These are phyloP conservation scores for Orientallactaga bullata DNA, from an alignment of 2,113 vertebrate species.

Conservation along the genomic window DNA sequence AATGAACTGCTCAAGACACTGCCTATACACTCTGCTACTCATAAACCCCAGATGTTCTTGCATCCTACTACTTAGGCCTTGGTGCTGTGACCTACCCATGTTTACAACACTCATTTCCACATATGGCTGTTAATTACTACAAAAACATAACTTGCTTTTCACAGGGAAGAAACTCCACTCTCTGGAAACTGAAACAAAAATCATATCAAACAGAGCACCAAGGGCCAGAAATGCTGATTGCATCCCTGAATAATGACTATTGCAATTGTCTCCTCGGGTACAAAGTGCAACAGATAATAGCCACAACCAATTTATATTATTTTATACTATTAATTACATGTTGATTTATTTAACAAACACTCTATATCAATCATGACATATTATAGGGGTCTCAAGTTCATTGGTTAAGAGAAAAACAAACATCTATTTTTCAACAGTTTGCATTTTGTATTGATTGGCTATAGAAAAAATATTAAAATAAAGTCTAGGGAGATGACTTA, in stretches of 20 bases:
- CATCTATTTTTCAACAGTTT: background rate
- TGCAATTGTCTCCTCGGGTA: background rate
- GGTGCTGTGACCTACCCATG: background rate
- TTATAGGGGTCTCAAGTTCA: background rate
- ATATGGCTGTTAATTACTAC: background rate
- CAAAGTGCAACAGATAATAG: background rate
- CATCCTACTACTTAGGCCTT: background rate
- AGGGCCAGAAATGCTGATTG: background rate
- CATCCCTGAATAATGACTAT: background rate
- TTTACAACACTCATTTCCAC: background rate
- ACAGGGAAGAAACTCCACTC: background rate
- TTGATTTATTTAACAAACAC: background rate
- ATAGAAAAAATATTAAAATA: background rate
- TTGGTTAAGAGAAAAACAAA: background rate
- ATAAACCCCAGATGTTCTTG: background rate
- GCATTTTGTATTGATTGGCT: background rate
- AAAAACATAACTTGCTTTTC: background rate
- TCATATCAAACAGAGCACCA: background rate
- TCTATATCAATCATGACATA: background rate
- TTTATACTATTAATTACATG: background rate
- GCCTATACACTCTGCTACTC: background rate
- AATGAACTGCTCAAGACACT: background rate
- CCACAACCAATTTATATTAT: background rate
- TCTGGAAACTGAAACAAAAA: background rate
- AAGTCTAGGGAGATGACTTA: too few species aligned